Percentiles rank a stretch among this genome's conserved stretches.
Evolutionary conservation across 1,140 invertebrate species (phyloP).

Genomic region (Augochlora pura): DNA sequence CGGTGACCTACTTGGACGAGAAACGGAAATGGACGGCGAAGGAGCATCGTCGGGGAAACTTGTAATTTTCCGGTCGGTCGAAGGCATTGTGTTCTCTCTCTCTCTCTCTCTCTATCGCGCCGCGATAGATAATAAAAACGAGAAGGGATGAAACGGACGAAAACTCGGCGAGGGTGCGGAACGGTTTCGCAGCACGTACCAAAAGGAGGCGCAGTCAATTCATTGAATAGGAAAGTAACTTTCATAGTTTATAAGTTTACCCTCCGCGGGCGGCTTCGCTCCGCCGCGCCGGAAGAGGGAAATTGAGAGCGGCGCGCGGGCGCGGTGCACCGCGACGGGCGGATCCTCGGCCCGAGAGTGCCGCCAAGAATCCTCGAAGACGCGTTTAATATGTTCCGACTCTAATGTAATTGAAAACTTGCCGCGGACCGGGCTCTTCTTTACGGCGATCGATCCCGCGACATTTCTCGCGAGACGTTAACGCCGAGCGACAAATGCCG

Average conservation of each 20-base stretch:
- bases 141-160: background rate
- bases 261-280: conserved; percentile 29
- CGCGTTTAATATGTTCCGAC: conserved; percentile 53
- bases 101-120: background rate
- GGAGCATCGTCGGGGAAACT: conserved; percentile 27
- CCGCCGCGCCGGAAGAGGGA: conserved; percentile 8
- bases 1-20: background rate
- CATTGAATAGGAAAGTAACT: conserved; percentile 63
- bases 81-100: conserved; percentile 45
- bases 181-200: conserved; percentile 51
- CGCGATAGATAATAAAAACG: conserved; percentile 41
- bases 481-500: background rate
- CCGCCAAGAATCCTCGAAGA: conserved; percentile 39
- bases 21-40: background rate
- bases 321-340: background rate
- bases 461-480: conserved; percentile 26
- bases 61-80: conserved; percentile 53
- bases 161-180: conserved; percentile 11
- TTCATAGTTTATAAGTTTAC: conserved; percentile 67
- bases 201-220: conserved; percentile 51
- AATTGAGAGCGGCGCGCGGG: background rate
- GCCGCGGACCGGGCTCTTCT: conserved; percentile 10
- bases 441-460: conserved; percentile 46
- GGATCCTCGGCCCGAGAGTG: background rate
- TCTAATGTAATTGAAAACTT: conserved; percentile 67